Conservation (phyloP, 1,140 invertebrate genomes). For the Kradibia gibbosae region DNA sequence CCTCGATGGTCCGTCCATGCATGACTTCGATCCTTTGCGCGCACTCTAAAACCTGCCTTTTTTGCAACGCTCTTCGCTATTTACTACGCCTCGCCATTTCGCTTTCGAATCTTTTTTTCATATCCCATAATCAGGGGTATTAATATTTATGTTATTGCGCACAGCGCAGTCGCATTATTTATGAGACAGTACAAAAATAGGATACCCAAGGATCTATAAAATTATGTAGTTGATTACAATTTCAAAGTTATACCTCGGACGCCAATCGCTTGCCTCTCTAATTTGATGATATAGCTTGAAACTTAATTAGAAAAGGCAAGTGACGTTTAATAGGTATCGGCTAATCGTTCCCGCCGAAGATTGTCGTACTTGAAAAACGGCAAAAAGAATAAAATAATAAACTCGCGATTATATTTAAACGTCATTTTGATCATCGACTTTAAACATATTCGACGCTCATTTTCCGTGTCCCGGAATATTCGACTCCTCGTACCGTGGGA, state of each 20-base stretch:
- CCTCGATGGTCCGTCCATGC: too few relatives aligned
- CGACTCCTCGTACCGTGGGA: not conserved
- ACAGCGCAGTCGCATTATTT: not conserved
- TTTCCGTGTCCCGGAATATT: not conserved
- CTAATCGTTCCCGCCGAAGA: not conserved
- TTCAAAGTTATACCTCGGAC: conserved; percentile 11
- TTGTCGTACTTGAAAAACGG: not conserved
- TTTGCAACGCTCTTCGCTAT: not conserved
- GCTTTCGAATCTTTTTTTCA: not conserved
- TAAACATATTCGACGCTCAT: conserved; percentile 33
- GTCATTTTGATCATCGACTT: not conserved
- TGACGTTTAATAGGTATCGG: conserved; percentile 34
- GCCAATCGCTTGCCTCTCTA: conserved; percentile 7
- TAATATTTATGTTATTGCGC: conserved; percentile 19
- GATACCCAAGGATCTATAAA: conserved; percentile 26
- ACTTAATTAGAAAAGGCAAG: conserved; percentile 43
- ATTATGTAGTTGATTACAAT: conserved; percentile 42
- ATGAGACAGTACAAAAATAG: conserved; percentile 34
- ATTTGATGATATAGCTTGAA: conserved; percentile 35
- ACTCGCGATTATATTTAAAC: not conserved
- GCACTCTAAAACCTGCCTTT: not conserved
- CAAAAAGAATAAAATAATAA: not conserved
- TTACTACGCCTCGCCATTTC: not conserved
- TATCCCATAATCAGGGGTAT: conserved; percentile 17
- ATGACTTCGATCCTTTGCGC: not conserved